Base-by-base conservation (phyloP, 2,888 invertebrate species). In the Orthosia gracilis region DNA sequence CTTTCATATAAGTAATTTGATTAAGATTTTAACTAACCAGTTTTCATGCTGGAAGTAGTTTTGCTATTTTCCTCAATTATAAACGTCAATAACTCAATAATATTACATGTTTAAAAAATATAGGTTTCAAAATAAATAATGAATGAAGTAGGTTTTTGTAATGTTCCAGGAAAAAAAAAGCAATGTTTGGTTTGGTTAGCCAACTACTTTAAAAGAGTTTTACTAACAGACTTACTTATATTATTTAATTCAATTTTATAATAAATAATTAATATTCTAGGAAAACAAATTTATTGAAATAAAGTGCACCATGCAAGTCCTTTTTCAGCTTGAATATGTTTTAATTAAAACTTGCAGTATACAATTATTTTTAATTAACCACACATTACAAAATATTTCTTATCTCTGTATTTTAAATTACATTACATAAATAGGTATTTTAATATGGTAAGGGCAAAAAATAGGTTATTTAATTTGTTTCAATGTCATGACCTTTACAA, bases 401-500 rank as follows among this genome's bases (percentile, higher is more conserved):
- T 61, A 65, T 71, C 62, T 50, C 23, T 40, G 9, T 18, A 49
- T 65, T 54, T 50, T 31, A 52, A 55, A 65, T 55, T 52, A 45
- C n/a, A n/a, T 47, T 57, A 9, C n/a, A 13, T 21, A 55, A 45
- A 65, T n/a, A 52, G 49, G 50, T 40, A 11, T 13, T 18, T 26
- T 15, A 57, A 18, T 23, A n/a, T 23, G 18, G 17, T 26, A 52
- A 9, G 50, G 26, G n/a, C 26, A 23, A 50, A 47, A 65, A 47
- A 52, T 52, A 23, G 21, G 13, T 9, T 55, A 50, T 21, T 63
- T n/a, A 45, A n/a, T 57, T 78, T 62, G 9, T 26, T 62, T 52
- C 66, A 66, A 78, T 78, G 73, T 76, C 47, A 62, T 12, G 77
- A 72, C 73, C 62, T 78, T 74, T 12, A 54, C 17, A 73, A 47